Evolutionary conservation across 2,797 vertebrate genomes (phyloP), one percentile per base, ranked within the genome.

Genomic region (Enteromius anoplus): DNA sequence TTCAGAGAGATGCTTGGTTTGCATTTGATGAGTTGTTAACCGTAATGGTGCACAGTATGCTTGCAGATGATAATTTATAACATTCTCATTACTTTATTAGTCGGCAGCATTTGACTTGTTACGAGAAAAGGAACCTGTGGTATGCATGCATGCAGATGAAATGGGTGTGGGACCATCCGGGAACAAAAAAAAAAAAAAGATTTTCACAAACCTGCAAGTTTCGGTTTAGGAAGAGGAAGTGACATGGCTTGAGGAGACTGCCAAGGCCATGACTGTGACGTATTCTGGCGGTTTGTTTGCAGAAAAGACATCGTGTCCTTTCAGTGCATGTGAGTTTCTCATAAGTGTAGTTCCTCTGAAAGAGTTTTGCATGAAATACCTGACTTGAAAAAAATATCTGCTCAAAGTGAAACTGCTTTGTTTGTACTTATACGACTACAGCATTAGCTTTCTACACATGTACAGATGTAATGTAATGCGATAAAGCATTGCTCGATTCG

Each of bases 131-230:
- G 70, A 79, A 77, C 32, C 29, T 70, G 81, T 70, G 70, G 78
- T 72, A 40, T 80, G 21, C 37, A 68, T 60, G 45, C 34, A 49
- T 60, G 64, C 64, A 62, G 49, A 75, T 76, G 4, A 37, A 75
- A 81, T 81, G 82, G 84, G 86, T 83, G 77, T 83, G 82, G 78
- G 62, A 70, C 77, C 68, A 66, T 69, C 45, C n/a, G 65, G 79
- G 32, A 69, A 23, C 19, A 70, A 60, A 21, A 66, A 19, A 15
- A 9, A n/a, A 14, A 37, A 65, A 73, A 71, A 80, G n/a, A 47
- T 68, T 45, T 60, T 58, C 15, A 53, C 55, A 37, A 83, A 84
- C 58, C 40, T 77, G 53, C 58, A 45, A 66, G 64, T 86, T 88
- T 85, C 32, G 11, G 11, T 82, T 77, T 42, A 72, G 9, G 14